A percentile compares a stretch with the other conserved stretches of the same genome.
phyloP scores from a whole-genome alignment of 2,888 invertebrate species.

The Pardosa pseudoannulata region DNA sequence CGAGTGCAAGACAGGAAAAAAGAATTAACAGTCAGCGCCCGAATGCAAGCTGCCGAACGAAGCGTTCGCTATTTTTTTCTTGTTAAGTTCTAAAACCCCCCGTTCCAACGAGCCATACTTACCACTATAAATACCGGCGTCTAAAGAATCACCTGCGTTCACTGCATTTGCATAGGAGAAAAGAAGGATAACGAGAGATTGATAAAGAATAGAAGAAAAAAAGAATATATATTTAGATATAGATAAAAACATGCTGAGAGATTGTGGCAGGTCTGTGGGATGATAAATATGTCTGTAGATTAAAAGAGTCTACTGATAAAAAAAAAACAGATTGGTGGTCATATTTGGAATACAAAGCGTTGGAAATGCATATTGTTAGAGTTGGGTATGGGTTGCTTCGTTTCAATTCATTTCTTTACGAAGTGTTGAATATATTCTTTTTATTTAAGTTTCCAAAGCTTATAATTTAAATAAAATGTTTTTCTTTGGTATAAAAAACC shows the following conservation, averaged over 20 bases:
- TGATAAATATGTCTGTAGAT: neutral
- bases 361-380: no score
- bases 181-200: neutral
- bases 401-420: no score
- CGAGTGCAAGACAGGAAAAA: slow-evolving; percentile 5
- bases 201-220: neutral
- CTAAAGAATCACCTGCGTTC: neutral
- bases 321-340: no score
- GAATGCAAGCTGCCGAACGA: neutral
- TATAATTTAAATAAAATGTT: no score
- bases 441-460: no score
- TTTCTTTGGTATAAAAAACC: no score
- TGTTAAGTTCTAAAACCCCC: neutral
- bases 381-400: no score
- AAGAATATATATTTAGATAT: no score
- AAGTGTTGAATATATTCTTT: no score
- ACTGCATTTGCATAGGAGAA: slow-evolving; percentile 1
- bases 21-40: neutral
- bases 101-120: neutral
- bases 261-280: neutral
- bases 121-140: neutral
- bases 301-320: neutral
- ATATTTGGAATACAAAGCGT: no score
- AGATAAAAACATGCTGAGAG: neutral
- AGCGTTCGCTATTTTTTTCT: neutral